Percentiles rank a stretch among this genome's conserved stretches.
Conservation (phyloP, 2,888 invertebrate genomes). For the Scaptomyza reducta region DNA sequence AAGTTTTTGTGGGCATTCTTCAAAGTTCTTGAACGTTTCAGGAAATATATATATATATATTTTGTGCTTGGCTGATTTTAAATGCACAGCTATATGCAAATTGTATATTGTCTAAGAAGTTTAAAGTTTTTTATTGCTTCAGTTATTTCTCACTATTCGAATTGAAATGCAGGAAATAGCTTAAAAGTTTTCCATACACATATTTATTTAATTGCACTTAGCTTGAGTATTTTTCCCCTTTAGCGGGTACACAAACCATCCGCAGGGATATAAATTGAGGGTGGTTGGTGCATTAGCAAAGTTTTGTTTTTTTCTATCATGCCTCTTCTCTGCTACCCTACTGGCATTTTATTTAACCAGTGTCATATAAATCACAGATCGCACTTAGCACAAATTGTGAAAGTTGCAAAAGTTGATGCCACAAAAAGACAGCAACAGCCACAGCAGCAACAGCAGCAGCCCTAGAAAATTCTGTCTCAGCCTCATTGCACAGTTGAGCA, state of each 20-base stretch:
- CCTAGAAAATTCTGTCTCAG: slow-evolving; percentile 44
- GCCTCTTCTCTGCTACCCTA: neutral
- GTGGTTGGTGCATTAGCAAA: slow-evolving; percentile 20
- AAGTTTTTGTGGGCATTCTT: slow-evolving; percentile 20
- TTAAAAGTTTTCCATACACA: neutral
- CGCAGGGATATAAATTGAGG: slow-evolving; percentile 20
- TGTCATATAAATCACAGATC: slow-evolving; percentile 65
- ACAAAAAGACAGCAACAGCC: slow-evolving; percentile 17
- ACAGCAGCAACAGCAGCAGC: slow-evolving; percentile 20
- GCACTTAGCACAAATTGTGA: slow-evolving; percentile 72
- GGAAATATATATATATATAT: slow-evolving; percentile 24
- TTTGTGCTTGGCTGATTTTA: slow-evolving; percentile 24
- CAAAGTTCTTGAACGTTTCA: slow-evolving; percentile 9
- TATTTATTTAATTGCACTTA: neutral
- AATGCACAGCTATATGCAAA: slow-evolving; percentile 13
- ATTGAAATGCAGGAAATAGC: neutral
- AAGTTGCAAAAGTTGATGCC: slow-evolving; percentile 69
- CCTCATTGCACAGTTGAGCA: slow-evolving; percentile 42
- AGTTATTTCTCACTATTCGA: neutral
- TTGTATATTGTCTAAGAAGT: slow-evolving; percentile 5
- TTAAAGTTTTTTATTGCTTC: slow-evolving; percentile 10
- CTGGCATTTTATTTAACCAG: slow-evolving; percentile 1
- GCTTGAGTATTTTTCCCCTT: slow-evolving; percentile 15
- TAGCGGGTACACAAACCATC: slow-evolving; percentile 22
- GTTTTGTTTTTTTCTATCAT: neutral